These are phyloP conservation scores for Magallana ariakensis DNA, from an alignment of 1,140 invertebrate species.

Conservation along the genomic window DNA sequence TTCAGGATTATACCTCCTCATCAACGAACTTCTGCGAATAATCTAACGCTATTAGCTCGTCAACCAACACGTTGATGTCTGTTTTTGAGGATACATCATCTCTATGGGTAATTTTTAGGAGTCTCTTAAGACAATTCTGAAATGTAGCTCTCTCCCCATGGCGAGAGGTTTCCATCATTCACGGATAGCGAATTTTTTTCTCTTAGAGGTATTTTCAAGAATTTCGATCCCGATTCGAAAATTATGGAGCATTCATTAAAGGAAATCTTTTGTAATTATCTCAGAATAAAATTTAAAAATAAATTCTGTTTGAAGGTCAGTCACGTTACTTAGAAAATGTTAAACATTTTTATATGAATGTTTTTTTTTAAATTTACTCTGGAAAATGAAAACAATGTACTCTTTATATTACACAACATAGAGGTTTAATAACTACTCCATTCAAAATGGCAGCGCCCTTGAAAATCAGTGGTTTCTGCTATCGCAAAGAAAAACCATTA, in stretches of 20 bases:
- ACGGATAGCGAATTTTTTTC: not conserved
- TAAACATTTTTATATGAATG: no score
- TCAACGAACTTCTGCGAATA: slow-evolving; percentile 62
- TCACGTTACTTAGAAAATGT: no score
- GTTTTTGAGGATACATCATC: slow-evolving; percentile 68
- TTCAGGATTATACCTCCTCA: slow-evolving; percentile 52
- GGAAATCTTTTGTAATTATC: no score
- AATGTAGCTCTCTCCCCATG: slow-evolving; percentile 65
- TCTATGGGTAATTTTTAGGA: slow-evolving; percentile 62
- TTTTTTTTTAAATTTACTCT: no score
- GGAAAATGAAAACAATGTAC: no score
- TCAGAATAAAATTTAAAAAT: no score
- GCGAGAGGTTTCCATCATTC: slow-evolving; percentile 11
- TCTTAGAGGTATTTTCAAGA: not conserved
- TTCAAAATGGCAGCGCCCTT: slow-evolving; percentile 73
- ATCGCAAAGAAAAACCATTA: slow-evolving; percentile 15
- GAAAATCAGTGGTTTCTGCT: slow-evolving; percentile 40
- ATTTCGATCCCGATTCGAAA: slow-evolving; percentile 18
- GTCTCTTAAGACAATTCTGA: slow-evolving; percentile 61
- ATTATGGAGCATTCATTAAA: not conserved
- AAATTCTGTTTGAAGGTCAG: no score
- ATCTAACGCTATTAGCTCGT: slow-evolving; percentile 75
- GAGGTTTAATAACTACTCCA: not conserved
- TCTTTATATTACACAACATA: no score
- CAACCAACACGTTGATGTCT: slow-evolving; percentile 72